Conservation (phyloP, 2,888 invertebrate genomes). For the Andrena chrysosceles region DNA sequence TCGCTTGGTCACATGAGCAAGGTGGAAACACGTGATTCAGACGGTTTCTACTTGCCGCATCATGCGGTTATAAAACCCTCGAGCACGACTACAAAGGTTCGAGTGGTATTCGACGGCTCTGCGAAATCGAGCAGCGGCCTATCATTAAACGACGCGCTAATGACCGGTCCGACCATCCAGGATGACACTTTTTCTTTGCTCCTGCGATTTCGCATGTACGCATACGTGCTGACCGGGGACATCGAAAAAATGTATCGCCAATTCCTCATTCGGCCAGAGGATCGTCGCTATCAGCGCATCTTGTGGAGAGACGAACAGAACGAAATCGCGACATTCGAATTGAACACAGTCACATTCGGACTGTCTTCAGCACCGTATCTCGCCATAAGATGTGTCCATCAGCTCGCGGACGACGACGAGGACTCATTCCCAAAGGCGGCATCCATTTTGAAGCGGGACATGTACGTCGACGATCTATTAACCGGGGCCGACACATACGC, state of each 20-base stretch:
- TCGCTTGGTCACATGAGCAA: background rate
- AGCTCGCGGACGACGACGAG: too few relatives aligned
- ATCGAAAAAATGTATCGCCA: too few relatives aligned
- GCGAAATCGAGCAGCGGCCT: background rate
- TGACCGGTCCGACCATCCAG: background rate
- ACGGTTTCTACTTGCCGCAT: slow-evolving; percentile 14
- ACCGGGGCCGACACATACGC: too few relatives aligned
- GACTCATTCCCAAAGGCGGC: too few relatives aligned
- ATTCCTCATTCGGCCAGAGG: too few relatives aligned
- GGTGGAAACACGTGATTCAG: background rate
- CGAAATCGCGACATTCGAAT: too few relatives aligned
- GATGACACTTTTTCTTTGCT: background rate
- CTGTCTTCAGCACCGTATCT: too few relatives aligned
- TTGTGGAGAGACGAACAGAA: too few relatives aligned
- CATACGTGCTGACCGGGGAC: background rate
- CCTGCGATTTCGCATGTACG: background rate
- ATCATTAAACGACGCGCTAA: background rate
- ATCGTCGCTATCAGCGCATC: too few relatives aligned
- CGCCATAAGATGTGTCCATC: too few relatives aligned
- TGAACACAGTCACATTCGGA: background rate
- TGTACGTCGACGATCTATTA: too few relatives aligned
- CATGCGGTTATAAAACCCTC: slow-evolving; percentile 8
- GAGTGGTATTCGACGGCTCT: background rate
- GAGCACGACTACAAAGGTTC: background rate
- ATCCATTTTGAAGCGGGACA: too few relatives aligned